Evolutionary conservation across 2,797 vertebrate genomes (phyloP).

Genomic region (Manis javanica): DNA sequence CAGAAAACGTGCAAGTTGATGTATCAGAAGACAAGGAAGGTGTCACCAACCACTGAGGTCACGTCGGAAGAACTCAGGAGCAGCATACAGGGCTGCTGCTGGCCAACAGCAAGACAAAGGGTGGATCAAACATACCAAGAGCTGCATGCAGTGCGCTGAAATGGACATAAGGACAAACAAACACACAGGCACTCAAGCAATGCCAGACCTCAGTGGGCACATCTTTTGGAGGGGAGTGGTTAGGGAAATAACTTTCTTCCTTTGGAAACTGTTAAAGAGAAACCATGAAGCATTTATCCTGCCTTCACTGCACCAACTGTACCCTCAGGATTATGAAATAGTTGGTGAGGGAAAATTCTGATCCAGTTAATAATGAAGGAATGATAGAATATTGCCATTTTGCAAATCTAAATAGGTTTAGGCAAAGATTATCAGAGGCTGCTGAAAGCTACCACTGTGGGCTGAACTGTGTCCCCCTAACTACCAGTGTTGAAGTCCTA

Average conservation of each 20-base stretch:
- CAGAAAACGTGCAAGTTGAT: neutral
- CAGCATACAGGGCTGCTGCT: neutral
- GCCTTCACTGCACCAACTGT: neutral
- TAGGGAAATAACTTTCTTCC: neutral
- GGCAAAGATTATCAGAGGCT: neutral
- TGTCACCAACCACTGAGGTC: neutral
- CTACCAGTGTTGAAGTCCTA: neutral
- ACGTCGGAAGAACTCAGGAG: neutral
- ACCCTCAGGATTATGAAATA: neutral
- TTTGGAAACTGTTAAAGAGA: slow-evolving; percentile 3
- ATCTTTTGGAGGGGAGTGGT: neutral
- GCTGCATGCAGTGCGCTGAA: neutral
- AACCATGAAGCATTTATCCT: neutral
- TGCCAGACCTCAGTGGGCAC: neutral
- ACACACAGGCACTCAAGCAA: neutral
- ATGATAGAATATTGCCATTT: neutral
- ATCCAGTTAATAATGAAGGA: neutral
- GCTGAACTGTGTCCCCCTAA: neutral
- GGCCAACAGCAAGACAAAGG: neutral
- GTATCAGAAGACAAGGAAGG: neutral
- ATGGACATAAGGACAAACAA: neutral
- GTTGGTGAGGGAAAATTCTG: neutral
- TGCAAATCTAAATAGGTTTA: neutral
- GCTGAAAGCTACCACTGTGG: neutral
- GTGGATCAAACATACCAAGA: neutral